Conservation (phyloP, 2,888 invertebrate genomes). For the Erebia palarica region DNA sequence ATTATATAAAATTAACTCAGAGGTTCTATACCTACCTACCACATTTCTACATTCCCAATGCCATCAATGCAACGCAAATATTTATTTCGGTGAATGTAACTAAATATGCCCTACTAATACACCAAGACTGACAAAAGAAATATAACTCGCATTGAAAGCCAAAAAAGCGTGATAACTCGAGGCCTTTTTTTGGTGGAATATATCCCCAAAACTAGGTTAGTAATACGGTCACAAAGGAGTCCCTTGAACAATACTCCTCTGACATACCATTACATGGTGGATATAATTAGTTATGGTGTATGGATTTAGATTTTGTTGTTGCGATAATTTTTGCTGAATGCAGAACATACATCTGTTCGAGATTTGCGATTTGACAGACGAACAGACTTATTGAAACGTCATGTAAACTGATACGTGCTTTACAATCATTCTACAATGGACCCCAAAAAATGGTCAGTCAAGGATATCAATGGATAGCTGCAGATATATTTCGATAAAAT, state of each 20-base stretch:
- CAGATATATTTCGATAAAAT: slow-evolving; percentile 19
- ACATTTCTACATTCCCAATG: neutral
- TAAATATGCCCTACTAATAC: slow-evolving; percentile 71
- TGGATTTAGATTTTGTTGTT: slow-evolving; percentile 78
- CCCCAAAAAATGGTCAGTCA: slow-evolving; percentile 73
- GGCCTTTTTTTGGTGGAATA: slow-evolving; percentile 64
- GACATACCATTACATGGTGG: slow-evolving; percentile 76
- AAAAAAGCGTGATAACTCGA: slow-evolving; percentile 76
- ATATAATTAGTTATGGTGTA: slow-evolving; percentile 82
- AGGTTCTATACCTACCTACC: neutral
- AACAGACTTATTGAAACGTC: slow-evolving; percentile 73
- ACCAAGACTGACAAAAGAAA: slow-evolving; percentile 64
- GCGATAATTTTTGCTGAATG: slow-evolving; percentile 78
- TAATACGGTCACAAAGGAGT: slow-evolving; percentile 73
- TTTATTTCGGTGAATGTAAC: slow-evolving; percentile 48
- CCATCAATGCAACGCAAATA: slow-evolving; percentile 24
- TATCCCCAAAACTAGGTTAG: slow-evolving; percentile 81
- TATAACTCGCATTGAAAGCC: slow-evolving; percentile 73
- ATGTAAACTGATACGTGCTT: slow-evolving; percentile 73
- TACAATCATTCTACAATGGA: slow-evolving; percentile 67
- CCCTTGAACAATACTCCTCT: slow-evolving; percentile 65
- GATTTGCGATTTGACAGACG: slow-evolving; percentile 72
- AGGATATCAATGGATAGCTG: slow-evolving; percentile 31
- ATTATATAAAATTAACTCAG: neutral
- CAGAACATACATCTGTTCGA: slow-evolving; percentile 76